A percentile compares a stretch with the other conserved stretches of the same genome.
phyloP scores from a whole-genome alignment of 2,888 invertebrate species.

The Tridacna crocea region DNA sequence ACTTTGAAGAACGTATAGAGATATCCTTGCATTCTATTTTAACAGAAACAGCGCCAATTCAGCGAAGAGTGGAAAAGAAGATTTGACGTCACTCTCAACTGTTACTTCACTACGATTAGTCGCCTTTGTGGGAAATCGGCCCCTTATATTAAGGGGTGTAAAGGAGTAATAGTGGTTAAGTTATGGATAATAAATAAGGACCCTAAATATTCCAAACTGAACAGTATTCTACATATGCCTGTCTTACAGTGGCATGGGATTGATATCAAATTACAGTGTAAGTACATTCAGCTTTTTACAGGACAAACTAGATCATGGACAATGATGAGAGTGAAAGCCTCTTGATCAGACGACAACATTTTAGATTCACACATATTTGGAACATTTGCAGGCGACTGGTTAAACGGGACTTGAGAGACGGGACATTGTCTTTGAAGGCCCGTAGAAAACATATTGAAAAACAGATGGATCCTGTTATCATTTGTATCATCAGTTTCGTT shows the following conservation, averaged over 20 bases:
- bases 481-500: no score
- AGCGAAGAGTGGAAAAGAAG: conserved; percentile 14
- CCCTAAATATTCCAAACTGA: conserved; percentile 1
- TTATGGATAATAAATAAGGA: background rate
- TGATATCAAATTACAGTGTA: conserved; percentile 16
- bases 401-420: no score
- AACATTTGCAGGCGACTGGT: background rate
- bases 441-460: no score
- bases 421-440: no score
- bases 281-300: background rate
- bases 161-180: conserved; percentile 7
- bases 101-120: conserved; percentile 11
- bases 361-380: background rate
- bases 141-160: background rate
- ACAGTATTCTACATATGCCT: conserved; percentile 8
- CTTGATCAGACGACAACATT: background rate
- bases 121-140: background rate
- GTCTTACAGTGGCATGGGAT: conserved; percentile 17
- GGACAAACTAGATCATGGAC: background rate
- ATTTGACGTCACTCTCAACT: conserved; percentile 13
- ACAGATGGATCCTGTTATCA: no score
- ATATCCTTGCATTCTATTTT: no score
- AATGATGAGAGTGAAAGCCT: background rate
- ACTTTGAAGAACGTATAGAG: no score
- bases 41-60: conserved; percentile 13